Evolutionary conservation across 1,140 invertebrate genomes (phyloP).

Genomic region (Penaeus vannamei): DNA sequence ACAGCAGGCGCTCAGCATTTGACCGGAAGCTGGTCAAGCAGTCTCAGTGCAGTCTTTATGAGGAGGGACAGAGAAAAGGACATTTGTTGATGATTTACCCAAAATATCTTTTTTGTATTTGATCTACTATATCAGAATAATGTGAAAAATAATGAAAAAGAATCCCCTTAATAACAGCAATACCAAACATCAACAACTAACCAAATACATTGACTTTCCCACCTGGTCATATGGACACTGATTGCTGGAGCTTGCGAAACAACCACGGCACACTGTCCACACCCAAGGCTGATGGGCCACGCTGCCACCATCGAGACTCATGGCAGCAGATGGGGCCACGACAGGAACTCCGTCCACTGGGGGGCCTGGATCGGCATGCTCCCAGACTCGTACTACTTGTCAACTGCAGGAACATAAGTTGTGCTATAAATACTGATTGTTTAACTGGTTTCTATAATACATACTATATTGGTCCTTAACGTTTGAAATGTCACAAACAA

Average conservation of each 20-base stretch:
- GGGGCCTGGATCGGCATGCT: constrained; percentile 98
- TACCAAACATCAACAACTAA: no score
- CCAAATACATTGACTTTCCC: constrained; percentile 40
- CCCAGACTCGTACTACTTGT: constrained; percentile 61
- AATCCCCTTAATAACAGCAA: no score
- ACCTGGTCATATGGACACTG: constrained; percentile 95
- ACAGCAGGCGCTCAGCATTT: constrained; percentile 93
- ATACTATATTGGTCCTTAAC: no score
- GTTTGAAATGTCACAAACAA: no score
- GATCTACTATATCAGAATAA: no score
- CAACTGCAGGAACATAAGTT: background rate
- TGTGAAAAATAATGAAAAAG: no score
- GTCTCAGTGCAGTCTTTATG: constrained; percentile 83
- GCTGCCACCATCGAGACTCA: constrained; percentile 87
- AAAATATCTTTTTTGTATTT: no score
- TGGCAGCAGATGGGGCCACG: constrained; percentile 95
- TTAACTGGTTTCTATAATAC: background rate
- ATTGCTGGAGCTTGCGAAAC: constrained; percentile 89
- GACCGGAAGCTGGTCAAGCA: constrained; percentile 86
- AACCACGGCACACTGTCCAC: constrained; percentile 92
- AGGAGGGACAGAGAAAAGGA: background rate
- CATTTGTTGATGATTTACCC: background rate
- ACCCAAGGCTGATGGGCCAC: constrained; percentile 91
- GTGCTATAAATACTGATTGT: background rate
- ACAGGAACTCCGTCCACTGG: constrained; percentile 96